Conservation (phyloP, 2,113 vertebrate genomes). For the Pituophis catenifer region DNA sequence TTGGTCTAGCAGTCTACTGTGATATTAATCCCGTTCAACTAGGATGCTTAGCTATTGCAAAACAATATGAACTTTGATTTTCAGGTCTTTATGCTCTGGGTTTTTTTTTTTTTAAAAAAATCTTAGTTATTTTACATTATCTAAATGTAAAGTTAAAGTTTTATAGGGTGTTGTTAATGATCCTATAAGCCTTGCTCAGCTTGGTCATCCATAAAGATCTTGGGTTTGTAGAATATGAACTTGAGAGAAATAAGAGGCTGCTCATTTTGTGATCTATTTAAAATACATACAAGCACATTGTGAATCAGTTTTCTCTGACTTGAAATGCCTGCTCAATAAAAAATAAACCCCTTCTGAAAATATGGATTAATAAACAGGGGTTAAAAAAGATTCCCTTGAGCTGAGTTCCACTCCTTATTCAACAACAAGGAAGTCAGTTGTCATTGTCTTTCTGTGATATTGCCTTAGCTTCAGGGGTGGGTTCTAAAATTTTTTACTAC, state of each 20-base stretch:
- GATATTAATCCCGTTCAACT: not conserved
- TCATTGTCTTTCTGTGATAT: not conserved
- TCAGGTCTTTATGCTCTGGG: not conserved
- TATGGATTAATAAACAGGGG: conserved; percentile 6
- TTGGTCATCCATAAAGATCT: not conserved
- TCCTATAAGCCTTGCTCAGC: not conserved
- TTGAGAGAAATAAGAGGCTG: not conserved
- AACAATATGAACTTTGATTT: not conserved
- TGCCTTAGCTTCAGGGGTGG: not conserved
- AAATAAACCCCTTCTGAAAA: not conserved
- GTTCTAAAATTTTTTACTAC: too few species aligned
- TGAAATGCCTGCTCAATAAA: conserved; percentile 34
- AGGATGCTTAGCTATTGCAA: not conserved
- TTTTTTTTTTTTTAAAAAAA: not conserved
- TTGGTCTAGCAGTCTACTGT: not conserved
- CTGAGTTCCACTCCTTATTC: not conserved
- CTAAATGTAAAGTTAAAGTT: not conserved
- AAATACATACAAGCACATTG: not conserved
- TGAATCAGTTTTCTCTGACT: conserved; percentile 26
- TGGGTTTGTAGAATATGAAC: not conserved
- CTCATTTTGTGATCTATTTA: not conserved
- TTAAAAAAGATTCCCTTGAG: not conserved
- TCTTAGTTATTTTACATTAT: not conserved
- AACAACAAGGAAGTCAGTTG: not conserved
- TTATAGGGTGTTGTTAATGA: not conserved